A percentile compares a stretch with the other conserved stretches of the same genome.
These are phyloP conservation scores for Rhynchophorus ferrugineus DNA, from an alignment of 1,140 invertebrate species.

Conservation along the genomic window DNA sequence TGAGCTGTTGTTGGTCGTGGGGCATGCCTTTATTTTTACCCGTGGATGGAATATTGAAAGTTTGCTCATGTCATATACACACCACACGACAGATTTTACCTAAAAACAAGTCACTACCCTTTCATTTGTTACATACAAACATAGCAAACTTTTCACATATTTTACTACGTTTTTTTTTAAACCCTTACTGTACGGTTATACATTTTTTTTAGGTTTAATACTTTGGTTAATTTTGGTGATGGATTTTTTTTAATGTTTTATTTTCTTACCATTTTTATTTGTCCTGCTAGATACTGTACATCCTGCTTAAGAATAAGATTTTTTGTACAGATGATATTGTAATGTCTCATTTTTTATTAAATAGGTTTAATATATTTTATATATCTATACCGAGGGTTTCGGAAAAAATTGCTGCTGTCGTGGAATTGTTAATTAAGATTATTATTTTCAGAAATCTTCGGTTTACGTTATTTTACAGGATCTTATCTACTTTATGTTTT, in stretches of 20 bases:
- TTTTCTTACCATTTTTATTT: not conserved
- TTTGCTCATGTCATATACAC: constrained; percentile 5
- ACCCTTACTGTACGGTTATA: not conserved
- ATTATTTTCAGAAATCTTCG: not conserved
- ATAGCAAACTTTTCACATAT: not conserved
- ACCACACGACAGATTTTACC: not conserved
- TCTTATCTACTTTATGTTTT: too few species aligned
- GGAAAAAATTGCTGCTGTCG: not conserved
- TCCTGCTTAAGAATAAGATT: not conserved
- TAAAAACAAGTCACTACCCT: too few species aligned
- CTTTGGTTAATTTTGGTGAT: constrained; percentile 4
- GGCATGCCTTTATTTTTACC: constrained; percentile 26
- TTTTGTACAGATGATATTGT: not conserved
- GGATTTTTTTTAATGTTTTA: constrained; percentile 3
- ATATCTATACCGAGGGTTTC: not conserved
- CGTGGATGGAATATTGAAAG: not conserved
- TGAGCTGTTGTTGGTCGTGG: constrained; percentile 32
- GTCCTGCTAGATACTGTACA: not conserved
- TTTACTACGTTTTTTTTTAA: not conserved
- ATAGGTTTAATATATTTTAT: not conserved
- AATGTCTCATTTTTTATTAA: not conserved
- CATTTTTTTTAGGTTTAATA: not conserved
- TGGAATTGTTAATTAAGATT: not conserved
- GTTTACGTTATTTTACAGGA: too few species aligned
- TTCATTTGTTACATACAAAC: not conserved